Conservation (phyloP, 2,888 invertebrate genomes). For the Priocnemis perturbator region DNA sequence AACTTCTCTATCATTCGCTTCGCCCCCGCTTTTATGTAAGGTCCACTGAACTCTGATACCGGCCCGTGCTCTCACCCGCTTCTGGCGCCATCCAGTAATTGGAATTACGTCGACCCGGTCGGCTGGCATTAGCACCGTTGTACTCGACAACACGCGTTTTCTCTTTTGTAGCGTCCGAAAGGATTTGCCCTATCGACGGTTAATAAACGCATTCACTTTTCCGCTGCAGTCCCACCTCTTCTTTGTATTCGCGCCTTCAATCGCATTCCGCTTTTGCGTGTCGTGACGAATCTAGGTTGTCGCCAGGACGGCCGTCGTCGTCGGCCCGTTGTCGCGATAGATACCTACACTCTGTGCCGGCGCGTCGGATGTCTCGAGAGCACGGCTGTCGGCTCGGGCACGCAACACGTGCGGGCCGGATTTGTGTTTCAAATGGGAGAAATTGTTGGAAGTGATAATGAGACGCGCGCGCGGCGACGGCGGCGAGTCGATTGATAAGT, state of each 20-base stretch:
- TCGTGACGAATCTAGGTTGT: conserved; percentile 55
- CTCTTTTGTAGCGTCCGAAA: too few species aligned
- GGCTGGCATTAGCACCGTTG: too few species aligned
- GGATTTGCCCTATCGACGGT: too few species aligned
- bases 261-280: conserved; percentile 49
- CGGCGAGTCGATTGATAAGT: conserved; percentile 18
- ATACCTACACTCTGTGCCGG: too few species aligned
- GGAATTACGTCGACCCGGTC: too few species aligned
- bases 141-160: too few species aligned
- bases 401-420: conserved; percentile 5
- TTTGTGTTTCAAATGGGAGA: conserved; percentile 40
- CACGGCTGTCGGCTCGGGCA: too few species aligned
- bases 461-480: neutral
- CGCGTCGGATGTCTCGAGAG: neutral
- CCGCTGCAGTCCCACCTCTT: conserved; percentile 6
- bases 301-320: conserved; percentile 35
- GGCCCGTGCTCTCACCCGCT: too few species aligned
- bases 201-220: neutral
- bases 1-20: too few species aligned
- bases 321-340: neutral
- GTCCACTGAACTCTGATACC: too few species aligned
- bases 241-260: conserved; percentile 27
- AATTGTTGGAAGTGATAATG: conserved; percentile 21
- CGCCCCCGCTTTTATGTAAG: too few species aligned
- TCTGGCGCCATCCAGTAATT: too few species aligned